Evolutionary conservation across 2,797 vertebrate genomes (phyloP).

Genomic region (Momotus momota): DNA sequence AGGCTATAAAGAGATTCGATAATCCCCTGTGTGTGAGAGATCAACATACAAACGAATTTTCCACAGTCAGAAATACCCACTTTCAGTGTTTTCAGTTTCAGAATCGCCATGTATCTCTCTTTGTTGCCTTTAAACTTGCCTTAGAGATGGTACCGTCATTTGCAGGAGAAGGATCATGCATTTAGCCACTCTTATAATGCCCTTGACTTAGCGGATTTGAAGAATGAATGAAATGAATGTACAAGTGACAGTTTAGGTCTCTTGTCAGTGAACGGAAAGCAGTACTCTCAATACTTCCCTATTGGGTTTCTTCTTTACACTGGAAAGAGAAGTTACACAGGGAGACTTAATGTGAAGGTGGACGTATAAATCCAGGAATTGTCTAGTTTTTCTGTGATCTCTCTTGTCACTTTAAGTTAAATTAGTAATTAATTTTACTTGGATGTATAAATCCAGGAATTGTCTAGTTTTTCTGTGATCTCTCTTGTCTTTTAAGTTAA

Average conservation of each 20-base stretch:
- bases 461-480: background rate
- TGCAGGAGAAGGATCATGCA: background rate
- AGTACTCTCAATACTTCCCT: background rate
- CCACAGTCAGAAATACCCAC: background rate
- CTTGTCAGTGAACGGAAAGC: background rate
- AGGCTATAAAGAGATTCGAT: background rate
- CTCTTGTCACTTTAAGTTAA: background rate
- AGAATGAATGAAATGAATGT: background rate
- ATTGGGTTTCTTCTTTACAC: background rate
- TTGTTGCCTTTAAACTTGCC: background rate
- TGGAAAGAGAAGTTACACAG: background rate
- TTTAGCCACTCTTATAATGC: background rate
- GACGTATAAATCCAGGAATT: background rate
- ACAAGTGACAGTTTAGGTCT: background rate
- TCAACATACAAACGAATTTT: background rate
- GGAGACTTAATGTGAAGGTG: background rate
- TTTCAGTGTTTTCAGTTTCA: background rate
- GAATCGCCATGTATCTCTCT: background rate
- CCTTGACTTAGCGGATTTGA: background rate
- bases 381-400: background rate
- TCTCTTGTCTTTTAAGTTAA: background rate
- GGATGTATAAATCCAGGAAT: background rate
- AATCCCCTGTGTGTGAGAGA: background rate
- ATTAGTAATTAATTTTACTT: background rate
- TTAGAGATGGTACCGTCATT: background rate